These are phyloP conservation scores for Orchesellides sinensis DNA, from an alignment of 2,888 invertebrate genomes.

Conservation along the genomic window DNA sequence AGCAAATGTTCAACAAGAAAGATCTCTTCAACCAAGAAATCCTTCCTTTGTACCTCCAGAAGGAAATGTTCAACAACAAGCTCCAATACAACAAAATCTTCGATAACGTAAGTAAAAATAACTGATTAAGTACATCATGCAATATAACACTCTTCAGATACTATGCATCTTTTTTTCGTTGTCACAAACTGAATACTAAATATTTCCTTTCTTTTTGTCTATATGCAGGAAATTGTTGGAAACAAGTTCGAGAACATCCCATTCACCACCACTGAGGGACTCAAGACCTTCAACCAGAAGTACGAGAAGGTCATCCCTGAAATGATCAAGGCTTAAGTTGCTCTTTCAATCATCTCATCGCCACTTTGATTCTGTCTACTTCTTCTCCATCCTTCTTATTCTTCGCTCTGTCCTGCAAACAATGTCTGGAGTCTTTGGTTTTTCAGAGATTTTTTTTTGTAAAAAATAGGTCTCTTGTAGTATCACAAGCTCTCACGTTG, in stretches of 20 bases:
- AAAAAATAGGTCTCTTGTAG: not conserved
- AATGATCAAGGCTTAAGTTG: conserved; percentile 16
- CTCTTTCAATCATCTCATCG: not conserved
- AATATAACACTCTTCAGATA: not conserved
- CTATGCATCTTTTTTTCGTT: not conserved
- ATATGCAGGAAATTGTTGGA: not conserved
- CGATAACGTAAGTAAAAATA: conserved; percentile 14
- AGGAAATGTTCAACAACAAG: conserved; percentile 7
- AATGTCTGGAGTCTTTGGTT: not conserved
- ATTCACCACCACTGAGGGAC: conserved; percentile 18
- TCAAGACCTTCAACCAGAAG: conserved; percentile 23
- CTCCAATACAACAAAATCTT: conserved; percentile 10
- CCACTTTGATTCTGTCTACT: not conserved
- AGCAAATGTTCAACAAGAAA: too few species aligned
- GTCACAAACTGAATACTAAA: not conserved
- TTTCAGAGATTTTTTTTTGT: not conserved
- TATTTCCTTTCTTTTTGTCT: not conserved
- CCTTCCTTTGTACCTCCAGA: not conserved
- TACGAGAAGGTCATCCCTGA: conserved; percentile 23
- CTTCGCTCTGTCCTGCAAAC: not conserved
- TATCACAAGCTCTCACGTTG: not conserved
- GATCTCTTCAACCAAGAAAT: too few species aligned
- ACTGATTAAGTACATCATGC: not conserved
- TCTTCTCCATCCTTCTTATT: not conserved
- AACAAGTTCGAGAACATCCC: conserved; percentile 10